Evolutionary conservation across 2,113 vertebrate species (phyloP), one percentile per base, ranked within the genome.

Genomic region (Phaethornis superciliosus): DNA sequence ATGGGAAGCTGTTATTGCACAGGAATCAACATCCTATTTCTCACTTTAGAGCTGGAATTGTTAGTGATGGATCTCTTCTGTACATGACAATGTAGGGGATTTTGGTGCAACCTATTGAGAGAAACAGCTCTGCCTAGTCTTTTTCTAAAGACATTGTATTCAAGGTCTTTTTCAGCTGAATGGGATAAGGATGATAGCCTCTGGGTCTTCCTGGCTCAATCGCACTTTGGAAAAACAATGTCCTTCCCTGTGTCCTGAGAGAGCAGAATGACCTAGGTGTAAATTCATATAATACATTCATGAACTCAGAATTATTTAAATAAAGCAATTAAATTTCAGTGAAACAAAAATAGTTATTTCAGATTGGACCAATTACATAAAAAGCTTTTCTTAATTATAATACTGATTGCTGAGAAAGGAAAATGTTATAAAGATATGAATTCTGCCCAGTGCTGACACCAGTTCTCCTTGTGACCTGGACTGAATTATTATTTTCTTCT

Each of bases 1-100:
- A 80, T 94, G 46, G 69, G 76, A 94, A 96, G 79, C 67, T 64
- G 15, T 46, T 72, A 33, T 95, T 95, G 49, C 79, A 81, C 18
- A 90, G 88, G 71, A 32, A 86, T 75, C 54, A 62, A 64, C 76
- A 86, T 75, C 64, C 62, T 56, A 19, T n/a, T 91, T 93, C 82
- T 91, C 23, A 4, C 42, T 37, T 67, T 68, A 60, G 49, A 83
- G 58, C 17, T n/a, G 54, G 32, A 67, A 70, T 46, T 68, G 78
- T 55, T 69, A 62, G 54, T 47, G 70, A 80, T 47, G 23, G 27
- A 24, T 67, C 20, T 74, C 32, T 81, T 78, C 56, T 52, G 4
- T 44, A 10, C 18, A 3, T 64, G 79, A 40, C 7, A 55, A 35
- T 6, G 37, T 88, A 49, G 27, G 35, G 79, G 24, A 60, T 42